Conservation (phyloP, 1,140 invertebrate genomes). For the Temnothorax nylanderi region DNA sequence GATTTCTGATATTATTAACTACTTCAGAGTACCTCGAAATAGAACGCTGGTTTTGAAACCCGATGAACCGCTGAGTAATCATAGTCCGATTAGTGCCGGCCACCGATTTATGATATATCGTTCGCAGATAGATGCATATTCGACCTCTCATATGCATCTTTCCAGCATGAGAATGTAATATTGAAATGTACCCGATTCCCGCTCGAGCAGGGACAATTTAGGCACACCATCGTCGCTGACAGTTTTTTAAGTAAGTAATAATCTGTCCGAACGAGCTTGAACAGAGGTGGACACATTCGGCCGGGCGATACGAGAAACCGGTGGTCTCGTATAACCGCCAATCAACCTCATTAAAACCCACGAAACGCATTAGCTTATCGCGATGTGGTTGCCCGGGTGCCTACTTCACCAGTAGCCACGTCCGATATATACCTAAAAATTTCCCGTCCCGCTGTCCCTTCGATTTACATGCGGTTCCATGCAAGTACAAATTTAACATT, state of each 20-base stretch:
- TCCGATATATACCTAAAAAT: constrained; percentile 69
- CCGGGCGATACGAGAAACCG: constrained; percentile 66
- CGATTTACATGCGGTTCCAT: constrained; percentile 18
- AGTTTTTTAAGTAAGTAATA: constrained; percentile 79
- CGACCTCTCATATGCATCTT: not conserved
- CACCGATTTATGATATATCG: constrained; percentile 26
- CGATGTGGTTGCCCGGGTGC: constrained; percentile 66
- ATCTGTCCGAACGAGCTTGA: constrained; percentile 69
- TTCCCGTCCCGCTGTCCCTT: not conserved
- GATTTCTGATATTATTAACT: constrained; percentile 33
- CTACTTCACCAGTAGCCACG: constrained; percentile 72
- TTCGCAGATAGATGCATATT: constrained; percentile 14
- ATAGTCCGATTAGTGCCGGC: not conserved
- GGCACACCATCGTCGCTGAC: constrained; percentile 65
- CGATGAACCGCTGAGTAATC: constrained; percentile 32
- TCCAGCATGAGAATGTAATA: not conserved
- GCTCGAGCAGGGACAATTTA: constrained; percentile 55
- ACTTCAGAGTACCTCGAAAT: constrained; percentile 34
- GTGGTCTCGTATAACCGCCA: constrained; percentile 69
- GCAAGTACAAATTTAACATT: constrained; percentile 20
- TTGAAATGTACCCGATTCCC: constrained; percentile 41
- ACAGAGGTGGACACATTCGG: constrained; percentile 74
- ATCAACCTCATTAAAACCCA: constrained; percentile 81
- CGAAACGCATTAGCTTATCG: constrained; percentile 83
- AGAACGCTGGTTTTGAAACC: constrained; percentile 2